Evolutionary conservation across 2,797 vertebrate genomes (phyloP), one percentile per base, ranked within the genome.

Genomic region (Enteromius radiatus): DNA sequence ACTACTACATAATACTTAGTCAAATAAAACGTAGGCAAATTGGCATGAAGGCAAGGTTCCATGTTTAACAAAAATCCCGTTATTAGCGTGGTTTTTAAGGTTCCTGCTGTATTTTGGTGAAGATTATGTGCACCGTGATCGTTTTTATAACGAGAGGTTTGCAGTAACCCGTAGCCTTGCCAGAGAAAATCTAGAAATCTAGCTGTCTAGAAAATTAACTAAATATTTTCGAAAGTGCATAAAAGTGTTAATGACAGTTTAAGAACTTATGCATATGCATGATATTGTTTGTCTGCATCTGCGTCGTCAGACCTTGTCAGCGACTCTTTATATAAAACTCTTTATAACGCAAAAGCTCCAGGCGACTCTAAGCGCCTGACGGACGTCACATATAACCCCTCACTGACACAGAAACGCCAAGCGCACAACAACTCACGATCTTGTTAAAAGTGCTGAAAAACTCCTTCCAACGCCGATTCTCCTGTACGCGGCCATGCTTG

Each of bases 401-500:
- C 0, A 19, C 28, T 49, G 3, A 26, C 4, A 41, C 1, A 73
- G 1, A 3, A 49, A 49, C 6, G 3, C 17, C n/a, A 26, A 19
- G 12, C 36, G 23, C 5, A 54, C 43, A 2, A 14, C 0, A n/a
- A 94, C 94, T 92, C 89, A 95, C 94, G 84, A 80, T 41, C 84
- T 89, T 0, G 84, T 86, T 78, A 93, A 79, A 76, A 92, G 82
- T 2, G 89, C 81, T 31, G 89, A 88, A 43, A 91, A 15, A 31
- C 83, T 65, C 67, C 93, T 69, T 83, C 92, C 84, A 75, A 88
- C 87, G 59, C 89, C 84, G 61, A 93, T 41, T 65, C 90, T 83
- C 33, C 86, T 82, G 90, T 87, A 92, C 8, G 91, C 86, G 86
- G 94, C 94, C 95, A 96, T 96, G 87, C 86, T 94, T 91, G 88